These are phyloP conservation scores for Melikaiella ostensackeni DNA, from an alignment of 2,888 invertebrate species.

Conservation along the genomic window DNA sequence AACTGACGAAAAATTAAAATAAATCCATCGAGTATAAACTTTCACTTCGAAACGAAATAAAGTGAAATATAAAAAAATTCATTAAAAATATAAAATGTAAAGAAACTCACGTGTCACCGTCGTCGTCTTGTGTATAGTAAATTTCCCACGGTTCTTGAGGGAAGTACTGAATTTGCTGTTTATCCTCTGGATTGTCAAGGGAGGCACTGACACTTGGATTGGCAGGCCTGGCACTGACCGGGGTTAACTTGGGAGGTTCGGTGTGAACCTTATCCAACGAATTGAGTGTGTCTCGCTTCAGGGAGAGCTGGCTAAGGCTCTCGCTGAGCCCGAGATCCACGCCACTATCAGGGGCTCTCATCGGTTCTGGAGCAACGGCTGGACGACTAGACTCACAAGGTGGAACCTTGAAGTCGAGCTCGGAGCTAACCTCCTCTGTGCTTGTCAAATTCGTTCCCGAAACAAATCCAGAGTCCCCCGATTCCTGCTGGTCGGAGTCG, in stretches of 20 bases:
- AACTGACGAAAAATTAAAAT: no score
- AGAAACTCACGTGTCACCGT: constrained; percentile 91
- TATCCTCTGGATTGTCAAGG: constrained; percentile 3
- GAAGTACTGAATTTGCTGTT: constrained; percentile 32
- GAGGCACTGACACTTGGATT: constrained; percentile 42
- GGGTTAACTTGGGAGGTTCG: constrained; percentile 61
- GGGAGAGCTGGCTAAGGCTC: constrained; percentile 81
- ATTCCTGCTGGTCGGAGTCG: constrained; percentile 42
- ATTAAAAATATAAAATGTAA: no score
- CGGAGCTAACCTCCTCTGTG: constrained; percentile 50
- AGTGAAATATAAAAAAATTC: neutral
- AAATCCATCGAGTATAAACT: no score
- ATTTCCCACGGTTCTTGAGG: constrained; percentile 80
- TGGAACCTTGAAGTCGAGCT: constrained; percentile 41
- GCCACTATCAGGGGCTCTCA: constrained; percentile 81
- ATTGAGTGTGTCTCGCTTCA: constrained; percentile 74
- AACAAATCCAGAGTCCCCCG: constrained; percentile 71
- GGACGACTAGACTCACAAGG: neutral
- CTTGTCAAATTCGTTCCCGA: constrained; percentile 63
- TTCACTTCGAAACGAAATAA: neutral
- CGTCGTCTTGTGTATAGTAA: constrained; percentile 88
- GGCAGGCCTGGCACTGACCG: constrained; percentile 54
- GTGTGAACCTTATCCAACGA: constrained; percentile 55
- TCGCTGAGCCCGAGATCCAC: constrained; percentile 82
- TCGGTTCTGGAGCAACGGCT: neutral